Base-by-base conservation (phyloP, 2,888 invertebrate species). In the Seira ritae region DNA sequence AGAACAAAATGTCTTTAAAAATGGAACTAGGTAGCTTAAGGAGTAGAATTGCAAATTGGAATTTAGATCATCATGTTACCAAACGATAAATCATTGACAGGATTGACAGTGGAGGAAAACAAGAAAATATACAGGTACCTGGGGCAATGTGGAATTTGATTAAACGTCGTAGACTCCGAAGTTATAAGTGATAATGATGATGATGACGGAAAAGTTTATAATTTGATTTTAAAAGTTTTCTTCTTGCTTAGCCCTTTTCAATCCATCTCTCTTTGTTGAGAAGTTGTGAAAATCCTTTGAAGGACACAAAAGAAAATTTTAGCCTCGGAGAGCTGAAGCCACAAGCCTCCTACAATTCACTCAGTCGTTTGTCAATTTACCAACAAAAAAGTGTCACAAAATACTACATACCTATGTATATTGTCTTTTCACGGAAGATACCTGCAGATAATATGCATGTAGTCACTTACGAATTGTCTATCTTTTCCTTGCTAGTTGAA, bases 401-500 rank as follows among this genome's bases (percentile, higher is more conserved):
- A 46, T 19, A 60, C 60, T 60, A 15, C 19, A n/a, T n/a, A n/a
- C n/a, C n/a, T n/a, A n/a, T 17, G 19, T 19, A 22, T 22, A 19
- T 67, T 67, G 20, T 67, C 67, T 23, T 67, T 67, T 24, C 67
- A 10, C 17, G 3, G n/a, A n/a, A n/a, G n/a, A n/a, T n/a, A n/a
- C n/a, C n/a, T n/a, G n/a, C n/a, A n/a, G n/a, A n/a, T n/a, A n/a
- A n/a, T n/a, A n/a, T n/a, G 17, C 12, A 60, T 60, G 17, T 60
- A 60, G 46, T 12, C 6, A 23, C 31, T 67, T 67, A 67, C 3
- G 22, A 2, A 31, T 66, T 70, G 17, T 60, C 66, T 20, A 66
- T 31, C 31, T 42, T 78, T 84, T 12, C 12, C 24, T 62, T 83
- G 66, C 12, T 91, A 97, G 98, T 98, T 90, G 97, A 98, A 92